Conservation (phyloP, 2,113 vertebrate genomes). For the Rhinoptilus africanus region DNA sequence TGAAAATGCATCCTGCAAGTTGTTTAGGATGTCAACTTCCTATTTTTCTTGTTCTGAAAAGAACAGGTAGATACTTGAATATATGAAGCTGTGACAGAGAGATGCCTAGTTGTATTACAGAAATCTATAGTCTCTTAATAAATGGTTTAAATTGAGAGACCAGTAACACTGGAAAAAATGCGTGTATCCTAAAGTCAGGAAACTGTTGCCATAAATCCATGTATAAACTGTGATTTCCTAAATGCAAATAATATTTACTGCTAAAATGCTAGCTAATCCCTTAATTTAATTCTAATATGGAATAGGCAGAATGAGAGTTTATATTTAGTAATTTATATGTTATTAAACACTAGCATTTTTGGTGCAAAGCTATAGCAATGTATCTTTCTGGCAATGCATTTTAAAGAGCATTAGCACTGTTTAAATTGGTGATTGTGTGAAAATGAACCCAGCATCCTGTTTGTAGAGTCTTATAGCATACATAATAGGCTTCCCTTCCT, state of each 20-base stretch:
- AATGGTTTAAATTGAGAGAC: background rate
- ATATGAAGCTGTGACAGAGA: background rate
- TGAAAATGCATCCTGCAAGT: background rate
- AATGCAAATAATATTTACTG: background rate
- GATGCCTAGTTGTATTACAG: background rate
- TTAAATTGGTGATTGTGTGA: slow-evolving; percentile 25
- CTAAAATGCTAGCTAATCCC: background rate
- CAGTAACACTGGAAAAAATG: background rate
- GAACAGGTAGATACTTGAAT: background rate
- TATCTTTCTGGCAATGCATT: background rate
- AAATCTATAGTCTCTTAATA: background rate
- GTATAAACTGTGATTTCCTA: background rate
- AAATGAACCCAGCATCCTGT: slow-evolving; percentile 49
- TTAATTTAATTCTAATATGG: background rate
- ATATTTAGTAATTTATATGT: background rate
- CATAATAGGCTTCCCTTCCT: slow-evolving; percentile 23
- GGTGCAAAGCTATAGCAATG: background rate
- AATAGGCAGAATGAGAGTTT: background rate
- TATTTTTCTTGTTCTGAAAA: background rate
- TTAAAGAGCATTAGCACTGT: background rate
- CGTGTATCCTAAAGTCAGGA: background rate
- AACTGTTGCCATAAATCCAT: background rate
- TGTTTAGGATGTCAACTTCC: background rate
- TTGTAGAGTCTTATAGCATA: slow-evolving; percentile 17
- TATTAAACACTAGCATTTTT: background rate